Conservation (phyloP, 2,888 invertebrate genomes). For the Rhimphoctona megacephalus region DNA sequence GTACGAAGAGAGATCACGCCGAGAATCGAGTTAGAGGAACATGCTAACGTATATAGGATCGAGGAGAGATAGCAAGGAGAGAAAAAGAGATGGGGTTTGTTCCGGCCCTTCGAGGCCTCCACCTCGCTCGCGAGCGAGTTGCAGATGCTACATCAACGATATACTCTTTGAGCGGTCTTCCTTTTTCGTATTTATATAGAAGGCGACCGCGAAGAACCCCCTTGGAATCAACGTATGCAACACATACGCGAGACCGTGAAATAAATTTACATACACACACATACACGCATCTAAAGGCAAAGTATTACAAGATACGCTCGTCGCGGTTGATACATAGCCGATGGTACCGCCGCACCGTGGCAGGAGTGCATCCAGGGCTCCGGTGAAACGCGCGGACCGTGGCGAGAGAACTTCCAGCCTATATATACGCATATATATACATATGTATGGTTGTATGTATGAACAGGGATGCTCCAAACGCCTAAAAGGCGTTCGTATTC, state of each 20-base stretch:
- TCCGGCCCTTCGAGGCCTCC: conserved; percentile 57
- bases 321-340: conserved; percentile 71
- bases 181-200: conserved; percentile 17
- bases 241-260: background rate
- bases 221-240: background rate
- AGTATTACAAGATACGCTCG: conserved; percentile 70
- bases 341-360: conserved; percentile 59
- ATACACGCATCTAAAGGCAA: conserved; percentile 43
- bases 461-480: background rate
- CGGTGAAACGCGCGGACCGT: conserved; percentile 40
- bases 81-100: conserved; percentile 46
- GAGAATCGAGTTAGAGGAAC: conserved; percentile 44
- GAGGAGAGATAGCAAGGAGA: conserved; percentile 28
- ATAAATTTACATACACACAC: background rate
- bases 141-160: conserved; percentile 71
- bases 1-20: conserved; percentile 49
- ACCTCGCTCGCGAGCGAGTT: conserved; percentile 33
- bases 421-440: background rate
- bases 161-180: conserved; percentile 38
- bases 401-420: conserved; percentile 24
- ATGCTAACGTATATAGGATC: conserved; percentile 28
- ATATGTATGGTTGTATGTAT: background rate
- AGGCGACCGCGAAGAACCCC: conserved; percentile 24
- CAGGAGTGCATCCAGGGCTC: conserved; percentile 39
- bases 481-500: background rate